phyloP scores from a whole-genome alignment of 2,113 vertebrate species.

The Holacanthus passer region DNA sequence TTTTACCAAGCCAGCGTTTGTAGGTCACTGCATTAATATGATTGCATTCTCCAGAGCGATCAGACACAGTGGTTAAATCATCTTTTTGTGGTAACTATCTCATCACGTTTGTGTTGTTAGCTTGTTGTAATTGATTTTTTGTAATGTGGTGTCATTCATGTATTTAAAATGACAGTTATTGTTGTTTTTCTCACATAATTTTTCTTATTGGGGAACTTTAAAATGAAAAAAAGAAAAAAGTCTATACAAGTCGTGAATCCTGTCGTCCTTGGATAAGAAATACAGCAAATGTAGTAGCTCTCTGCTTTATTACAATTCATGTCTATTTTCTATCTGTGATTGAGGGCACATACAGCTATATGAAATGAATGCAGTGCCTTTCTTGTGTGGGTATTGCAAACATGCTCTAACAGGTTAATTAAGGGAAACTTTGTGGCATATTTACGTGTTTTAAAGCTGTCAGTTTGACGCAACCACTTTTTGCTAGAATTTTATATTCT shows the following conservation, averaged over 20 bases:
- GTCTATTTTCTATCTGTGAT: background rate
- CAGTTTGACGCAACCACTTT: background rate
- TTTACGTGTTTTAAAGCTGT: conserved; percentile 14
- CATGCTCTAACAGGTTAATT: background rate
- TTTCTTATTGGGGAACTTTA: background rate
- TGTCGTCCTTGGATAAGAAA: background rate
- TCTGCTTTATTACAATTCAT: background rate
- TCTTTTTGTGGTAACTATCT: conserved; percentile 19
- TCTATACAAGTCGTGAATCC: background rate
- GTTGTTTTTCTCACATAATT: background rate
- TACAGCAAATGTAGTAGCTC: background rate
- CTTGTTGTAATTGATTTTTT: background rate
- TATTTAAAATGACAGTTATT: background rate
- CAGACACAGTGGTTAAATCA: background rate
- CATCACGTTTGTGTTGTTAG: conserved; percentile 15
- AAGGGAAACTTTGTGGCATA: conserved; percentile 33
- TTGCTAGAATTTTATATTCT: background rate
- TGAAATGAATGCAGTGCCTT: background rate
- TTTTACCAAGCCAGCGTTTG: conserved; percentile 1
- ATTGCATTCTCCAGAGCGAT: background rate
- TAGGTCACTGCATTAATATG: conserved; percentile 25
- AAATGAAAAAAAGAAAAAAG: background rate
- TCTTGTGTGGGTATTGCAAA: conserved; percentile 10
- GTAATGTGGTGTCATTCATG: background rate
- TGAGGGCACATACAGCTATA: background rate